Evolutionary conservation across 2,888 invertebrate species (phyloP), one percentile per base, ranked within the genome.

Genomic region (Aproaerema taeniolella): DNA sequence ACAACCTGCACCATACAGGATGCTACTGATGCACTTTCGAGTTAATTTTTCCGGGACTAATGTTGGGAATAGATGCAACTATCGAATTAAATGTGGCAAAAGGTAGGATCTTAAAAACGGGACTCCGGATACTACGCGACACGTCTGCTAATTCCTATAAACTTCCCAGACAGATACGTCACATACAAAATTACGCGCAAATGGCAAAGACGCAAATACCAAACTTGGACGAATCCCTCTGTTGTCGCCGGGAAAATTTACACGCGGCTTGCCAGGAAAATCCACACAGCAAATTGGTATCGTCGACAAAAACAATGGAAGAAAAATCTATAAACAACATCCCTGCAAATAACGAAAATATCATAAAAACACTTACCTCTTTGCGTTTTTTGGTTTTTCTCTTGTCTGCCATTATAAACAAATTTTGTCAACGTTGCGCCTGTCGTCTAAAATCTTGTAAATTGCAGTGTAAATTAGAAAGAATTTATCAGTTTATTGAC

Each of bases 341-440:
- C 10, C 10, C 16, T 16, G 6, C 3, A 10, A 3, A 16, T 11
- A 13, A 36, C 13, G 5, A 29, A 10, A 4, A 16, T 10, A 13
- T 11, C 10, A 11, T 30, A 20, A 6, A 26, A 28, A 14, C 20
- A 58, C 75, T 60, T 65, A 83, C 86, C 68, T 86, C 86, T 69
- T 83, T 86, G 42, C 86, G 86, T 58, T 83, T 86, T 66, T 80
- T 83, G 46, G 74, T 75, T 74, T 86, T 86, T 45, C 86, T 73
- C 62, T 86, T 86, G 53, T 86, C 86, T 67, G 86, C 80, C 86
- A 86, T 86, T 61, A 50, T 71, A 57, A 61, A 53, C 52, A 52
- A 68, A 64, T 60, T 63, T 76, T 71, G 72, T 67, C 68, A 67
- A 76, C 72, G 74, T 71, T 64, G 65, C 61, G 50, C n/a, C n/a